These are phyloP conservation scores for Electrona antarctica DNA, from an alignment of 2,113 vertebrate genomes.

Conservation along the genomic window DNA sequence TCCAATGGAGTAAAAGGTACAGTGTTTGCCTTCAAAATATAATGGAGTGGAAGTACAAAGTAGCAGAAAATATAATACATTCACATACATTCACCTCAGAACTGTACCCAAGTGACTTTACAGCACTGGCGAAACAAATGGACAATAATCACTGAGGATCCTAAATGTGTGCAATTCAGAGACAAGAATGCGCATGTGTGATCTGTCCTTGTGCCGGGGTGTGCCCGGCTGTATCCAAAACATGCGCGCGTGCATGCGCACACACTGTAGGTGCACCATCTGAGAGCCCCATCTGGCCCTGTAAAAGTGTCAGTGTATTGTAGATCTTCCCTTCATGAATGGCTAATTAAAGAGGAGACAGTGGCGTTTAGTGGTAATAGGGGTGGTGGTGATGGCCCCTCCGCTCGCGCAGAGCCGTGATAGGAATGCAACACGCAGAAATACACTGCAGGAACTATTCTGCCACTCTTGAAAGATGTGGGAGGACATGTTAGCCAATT, in stretches of 20 bases:
- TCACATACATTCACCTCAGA: too few relatives aligned
- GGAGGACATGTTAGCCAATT: slow-evolving; percentile 52
- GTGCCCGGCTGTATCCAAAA: background rate
- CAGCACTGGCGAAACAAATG: too few relatives aligned
- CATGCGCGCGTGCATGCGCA: background rate
- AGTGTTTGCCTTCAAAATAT: too few relatives aligned
- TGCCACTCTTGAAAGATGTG: slow-evolving; percentile 42
- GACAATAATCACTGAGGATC: too few relatives aligned
- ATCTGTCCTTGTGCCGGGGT: background rate
- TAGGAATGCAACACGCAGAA: slow-evolving; percentile 56
- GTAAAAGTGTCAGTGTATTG: slow-evolving; percentile 59
- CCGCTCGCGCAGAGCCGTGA: slow-evolving; percentile 49
- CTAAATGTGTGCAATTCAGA: background rate
- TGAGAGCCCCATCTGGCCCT: slow-evolving; percentile 42
- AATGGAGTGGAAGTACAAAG: too few relatives aligned
- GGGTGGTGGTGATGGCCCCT: slow-evolving; percentile 43
- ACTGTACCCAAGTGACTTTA: too few relatives aligned
- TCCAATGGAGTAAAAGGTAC: too few relatives aligned
- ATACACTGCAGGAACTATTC: slow-evolving; percentile 62
- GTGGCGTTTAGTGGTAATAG: slow-evolving; percentile 68
- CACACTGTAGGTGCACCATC: too few relatives aligned
- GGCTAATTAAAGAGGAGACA: slow-evolving; percentile 74
- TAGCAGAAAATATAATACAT: too few relatives aligned
- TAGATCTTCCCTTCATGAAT: slow-evolving; percentile 63
- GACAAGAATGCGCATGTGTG: slow-evolving; percentile 6